Conservation (phyloP, 2,113 vertebrate species). For the Alaudala cheleensis region DNA sequence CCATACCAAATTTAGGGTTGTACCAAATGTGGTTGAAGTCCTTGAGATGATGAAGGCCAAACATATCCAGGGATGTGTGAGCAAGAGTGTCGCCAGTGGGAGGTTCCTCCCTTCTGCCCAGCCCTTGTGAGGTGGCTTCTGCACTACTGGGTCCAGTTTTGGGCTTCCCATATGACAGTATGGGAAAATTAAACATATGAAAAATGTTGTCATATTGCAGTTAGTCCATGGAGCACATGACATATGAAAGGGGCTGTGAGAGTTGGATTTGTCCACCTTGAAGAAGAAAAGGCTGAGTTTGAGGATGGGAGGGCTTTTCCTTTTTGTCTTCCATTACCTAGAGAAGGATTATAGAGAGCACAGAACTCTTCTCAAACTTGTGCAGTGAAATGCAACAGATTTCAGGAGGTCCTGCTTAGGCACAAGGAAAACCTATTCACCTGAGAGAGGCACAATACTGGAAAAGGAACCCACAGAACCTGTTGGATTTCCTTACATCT, state of each 20-base stretch:
- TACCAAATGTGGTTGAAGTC: fast-evolving
- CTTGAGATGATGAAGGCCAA: neutral
- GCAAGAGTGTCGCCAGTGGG: neutral
- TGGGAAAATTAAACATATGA: neutral
- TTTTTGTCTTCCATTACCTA: neutral
- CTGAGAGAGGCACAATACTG: neutral
- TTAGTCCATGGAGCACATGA: neutral
- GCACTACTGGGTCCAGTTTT: neutral
- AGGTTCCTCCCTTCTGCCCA: neutral
- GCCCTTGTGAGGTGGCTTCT: neutral
- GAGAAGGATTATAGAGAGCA: neutral
- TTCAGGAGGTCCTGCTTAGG: neutral
- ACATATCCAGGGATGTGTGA: neutral
- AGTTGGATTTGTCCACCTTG: neutral
- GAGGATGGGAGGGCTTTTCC: neutral
- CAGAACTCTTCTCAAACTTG: neutral
- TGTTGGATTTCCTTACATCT: neutral
- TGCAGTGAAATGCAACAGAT: neutral
- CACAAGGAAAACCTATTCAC: neutral
- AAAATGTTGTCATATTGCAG: neutral
- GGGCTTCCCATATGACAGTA: neutral
- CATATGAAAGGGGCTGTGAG: neutral
- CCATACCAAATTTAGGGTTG: neutral
- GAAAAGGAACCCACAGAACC: neutral
- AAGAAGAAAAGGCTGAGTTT: neutral